phyloP scores from a whole-genome alignment of 2,888 invertebrate species.

The Drosophila macrospina region DNA sequence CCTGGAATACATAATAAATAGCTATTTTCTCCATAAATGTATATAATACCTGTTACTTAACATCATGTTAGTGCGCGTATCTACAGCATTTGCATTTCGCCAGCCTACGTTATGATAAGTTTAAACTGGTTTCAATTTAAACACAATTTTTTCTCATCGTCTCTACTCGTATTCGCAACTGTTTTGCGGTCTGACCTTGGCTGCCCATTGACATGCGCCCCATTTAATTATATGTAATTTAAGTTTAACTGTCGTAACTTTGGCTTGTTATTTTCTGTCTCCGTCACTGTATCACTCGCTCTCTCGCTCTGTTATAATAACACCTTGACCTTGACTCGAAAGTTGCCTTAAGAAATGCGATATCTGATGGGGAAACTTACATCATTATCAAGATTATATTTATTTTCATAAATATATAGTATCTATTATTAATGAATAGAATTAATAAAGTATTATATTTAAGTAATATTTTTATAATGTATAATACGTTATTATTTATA shows the following conservation, averaged over 20 bases:
- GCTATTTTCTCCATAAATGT: slow-evolving; percentile 37
- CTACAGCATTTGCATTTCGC: slow-evolving; percentile 16
- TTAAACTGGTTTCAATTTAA: slow-evolving; percentile 64
- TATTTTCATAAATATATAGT: no score
- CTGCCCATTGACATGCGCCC: slow-evolving; percentile 26
- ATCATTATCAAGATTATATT: no score
- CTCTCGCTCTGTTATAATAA: slow-evolving; percentile 26
- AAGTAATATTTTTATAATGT: no score
- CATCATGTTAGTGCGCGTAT: slow-evolving; percentile 11
- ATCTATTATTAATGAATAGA: no score
- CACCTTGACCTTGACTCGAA: slow-evolving; percentile 52
- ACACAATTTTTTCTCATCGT: slow-evolving; percentile 24
- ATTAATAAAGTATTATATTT: no score
- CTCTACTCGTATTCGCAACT: slow-evolving; percentile 31
- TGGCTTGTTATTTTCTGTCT: slow-evolving; percentile 44
- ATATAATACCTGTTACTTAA: slow-evolving; percentile 40
- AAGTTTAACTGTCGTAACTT: slow-evolving; percentile 44
- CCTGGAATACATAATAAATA: slow-evolving; percentile 27
- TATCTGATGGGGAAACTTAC: background rate
- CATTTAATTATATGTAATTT: slow-evolving; percentile 30
- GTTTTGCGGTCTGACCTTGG: slow-evolving; percentile 53
- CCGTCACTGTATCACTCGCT: slow-evolving; percentile 8
- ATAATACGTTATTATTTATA: no score
- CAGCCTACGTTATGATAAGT: slow-evolving; percentile 20
- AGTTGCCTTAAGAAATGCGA: slow-evolving; percentile 10